A percentile compares a stretch with the other conserved stretches of the same genome.
phyloP scores from a whole-genome alignment of 2,113 vertebrate species.

The Megaleporinus macrocephalus region DNA sequence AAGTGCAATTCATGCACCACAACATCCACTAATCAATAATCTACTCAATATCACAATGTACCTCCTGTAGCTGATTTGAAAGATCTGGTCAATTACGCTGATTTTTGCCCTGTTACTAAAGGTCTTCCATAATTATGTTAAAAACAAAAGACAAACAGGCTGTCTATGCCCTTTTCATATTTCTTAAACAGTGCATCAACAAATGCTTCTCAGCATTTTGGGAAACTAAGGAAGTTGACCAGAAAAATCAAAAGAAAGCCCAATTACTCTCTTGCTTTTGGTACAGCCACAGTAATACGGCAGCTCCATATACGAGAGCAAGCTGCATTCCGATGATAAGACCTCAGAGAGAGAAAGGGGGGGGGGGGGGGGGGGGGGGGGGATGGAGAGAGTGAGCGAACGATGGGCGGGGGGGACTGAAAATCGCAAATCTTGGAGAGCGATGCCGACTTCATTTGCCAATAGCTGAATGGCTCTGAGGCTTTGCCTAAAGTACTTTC shows the following conservation, averaged over 20 bases:
- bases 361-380: neutral
- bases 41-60: too few species aligned
- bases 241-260: neutral
- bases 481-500: slow-evolving; percentile 49
- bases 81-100: too few species aligned
- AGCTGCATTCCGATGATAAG: slow-evolving; percentile 57
- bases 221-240: slow-evolving; percentile 1
- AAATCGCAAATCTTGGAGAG: slow-evolving; percentile 56
- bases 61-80: too few species aligned
- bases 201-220: neutral
- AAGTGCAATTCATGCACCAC: too few species aligned
- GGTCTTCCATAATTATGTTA: too few species aligned
- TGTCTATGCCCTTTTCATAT: neutral
- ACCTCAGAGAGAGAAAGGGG: slow-evolving; percentile 25
- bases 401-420: neutral
- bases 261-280: slow-evolving; percentile 41
- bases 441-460: slow-evolving; percentile 50
- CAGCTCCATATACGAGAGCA: slow-evolving; percentile 31
- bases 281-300: slow-evolving; percentile 33
- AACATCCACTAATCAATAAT: too few species aligned
- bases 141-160: too few species aligned
- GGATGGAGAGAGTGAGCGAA: neutral
- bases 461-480: slow-evolving; percentile 44
- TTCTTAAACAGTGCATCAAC: neutral
- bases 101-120: too few species aligned